Evolutionary conservation across 2,113 vertebrate species (phyloP), one percentile per base, ranked within the genome.

Genomic region (Equus quagga): DNA sequence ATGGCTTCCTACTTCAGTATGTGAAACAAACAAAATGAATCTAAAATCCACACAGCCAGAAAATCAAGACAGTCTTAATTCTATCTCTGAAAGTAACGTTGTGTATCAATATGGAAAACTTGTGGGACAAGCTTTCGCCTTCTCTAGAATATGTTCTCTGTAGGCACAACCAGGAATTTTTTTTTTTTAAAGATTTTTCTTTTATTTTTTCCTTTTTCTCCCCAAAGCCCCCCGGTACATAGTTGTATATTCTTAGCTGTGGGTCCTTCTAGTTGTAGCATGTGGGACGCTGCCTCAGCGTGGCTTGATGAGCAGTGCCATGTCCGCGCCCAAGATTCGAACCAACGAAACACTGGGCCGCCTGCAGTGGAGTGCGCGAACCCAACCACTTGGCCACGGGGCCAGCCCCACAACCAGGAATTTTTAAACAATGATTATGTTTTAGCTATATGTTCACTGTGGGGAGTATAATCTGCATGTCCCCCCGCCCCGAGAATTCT

Each of bases 41-140:
- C 36, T 54, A 67, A 67, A 49, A 79, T 49, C 28, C 62, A 82
- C 54, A 86, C 26, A 73, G 46, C 28, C 80, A 41, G 92, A 76
- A 92, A 95, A 49, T 73, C 31, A 80, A 96, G 41, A 56, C 8
- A 70, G 51, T 56, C 11, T 92, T 69, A 65, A 82, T 92, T 76
- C 36, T 7, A 51, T 86, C 31, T 78, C 54, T 69, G 15, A 33
- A 58, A n/a, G 56, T 24, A 89, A 78, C 23, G 3, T 21, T 82
- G 67, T 41, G 31, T 69, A 92, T 72, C 41, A 73, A 62, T 51
- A 73, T 36, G 18, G 23, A 72, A 96, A 93, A 72, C 8, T 1
- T 78, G 36, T 49, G 69, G 36, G 56, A 23, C 8, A 58, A 41
- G 64, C 13, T 96, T 95, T 51, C 51, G 51, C 44, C 26, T 80